Percentiles rank a stretch among this genome's conserved stretches.
Evolutionary conservation across 1,140 invertebrate species (phyloP).

Genomic region (Drosophila pectinifera): DNA sequence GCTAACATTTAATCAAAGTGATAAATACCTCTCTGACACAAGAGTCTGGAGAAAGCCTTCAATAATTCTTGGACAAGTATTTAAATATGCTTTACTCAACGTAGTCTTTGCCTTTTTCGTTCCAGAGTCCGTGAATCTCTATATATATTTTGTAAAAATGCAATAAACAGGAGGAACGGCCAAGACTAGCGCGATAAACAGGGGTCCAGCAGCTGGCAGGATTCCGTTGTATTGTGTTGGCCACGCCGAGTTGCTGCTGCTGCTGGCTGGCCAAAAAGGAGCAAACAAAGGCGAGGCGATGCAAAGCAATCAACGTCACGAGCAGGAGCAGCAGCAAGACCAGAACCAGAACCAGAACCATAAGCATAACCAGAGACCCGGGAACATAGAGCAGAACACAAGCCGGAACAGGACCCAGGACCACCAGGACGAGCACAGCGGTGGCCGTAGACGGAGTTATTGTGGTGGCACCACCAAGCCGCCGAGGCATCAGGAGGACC

Average conservation of each 20-base stretch:
- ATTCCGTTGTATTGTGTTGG: slow-evolving; percentile 22
- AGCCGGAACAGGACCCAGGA: slow-evolving; percentile 34
- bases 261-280: slow-evolving; percentile 20
- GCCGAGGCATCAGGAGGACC: slow-evolving; percentile 11
- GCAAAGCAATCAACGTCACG: slow-evolving; percentile 79
- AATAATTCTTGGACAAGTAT: slow-evolving; percentile 51
- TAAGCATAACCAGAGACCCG: slow-evolving; percentile 11
- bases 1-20: no score
- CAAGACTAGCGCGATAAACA: slow-evolving; percentile 34
- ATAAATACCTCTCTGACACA: no score
- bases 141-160: slow-evolving; percentile 29
- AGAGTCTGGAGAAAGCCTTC: not conserved
- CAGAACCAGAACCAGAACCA: slow-evolving; percentile 17
- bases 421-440: slow-evolving; percentile 33
- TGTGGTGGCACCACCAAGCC: slow-evolving; percentile 52
- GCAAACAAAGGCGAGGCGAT: slow-evolving; percentile 70
- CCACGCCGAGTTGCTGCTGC: slow-evolving; percentile 17
- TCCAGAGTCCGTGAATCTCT: slow-evolving; percentile 6
- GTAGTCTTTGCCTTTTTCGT: slow-evolving; percentile 33
- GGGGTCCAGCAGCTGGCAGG: slow-evolving; percentile 17
- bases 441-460: slow-evolving; percentile 54
- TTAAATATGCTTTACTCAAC: slow-evolving; percentile 69
- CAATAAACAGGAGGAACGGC: slow-evolving; percentile 23
- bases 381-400: slow-evolving; percentile 10
- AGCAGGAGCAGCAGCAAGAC: slow-evolving; percentile 55